Evolutionary conservation across 37 sponge, comb jelly and placozoan genomes (phyloP).

Genomic region (Amphimedon queenslandica): DNA sequence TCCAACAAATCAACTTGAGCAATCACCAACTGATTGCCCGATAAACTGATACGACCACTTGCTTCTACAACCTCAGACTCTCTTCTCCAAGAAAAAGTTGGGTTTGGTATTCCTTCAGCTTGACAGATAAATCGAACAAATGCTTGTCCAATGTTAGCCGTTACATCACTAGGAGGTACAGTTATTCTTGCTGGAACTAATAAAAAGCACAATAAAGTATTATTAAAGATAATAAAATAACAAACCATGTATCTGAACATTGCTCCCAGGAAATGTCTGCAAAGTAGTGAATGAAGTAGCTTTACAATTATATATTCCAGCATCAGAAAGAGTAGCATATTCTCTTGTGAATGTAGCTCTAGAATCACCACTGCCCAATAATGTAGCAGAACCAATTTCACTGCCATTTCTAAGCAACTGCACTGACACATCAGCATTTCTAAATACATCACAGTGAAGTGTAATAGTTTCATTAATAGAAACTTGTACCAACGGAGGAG

Average conservation of each 20-base stretch:
- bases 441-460: constrained; percentile 16
- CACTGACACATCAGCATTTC: constrained; percentile 10
- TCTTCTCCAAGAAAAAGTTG: constrained; percentile 31
- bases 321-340: constrained; percentile 34
- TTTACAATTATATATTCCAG: constrained; percentile 58
- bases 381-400: not conserved
- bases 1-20: constrained; percentile 17
- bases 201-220: too few relatives aligned
- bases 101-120: constrained; percentile 49
- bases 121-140: constrained; percentile 35
- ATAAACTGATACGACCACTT: not conserved
- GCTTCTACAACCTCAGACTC: not conserved
- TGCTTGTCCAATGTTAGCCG: not conserved
- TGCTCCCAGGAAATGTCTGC: constrained; percentile 9
- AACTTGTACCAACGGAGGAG: constrained; percentile 3
- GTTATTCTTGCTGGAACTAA: constrained; percentile 57
- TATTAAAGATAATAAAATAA: not conserved
- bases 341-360: not conserved
- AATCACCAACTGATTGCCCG: constrained; percentile 21
- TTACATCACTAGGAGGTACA: constrained; percentile 15
- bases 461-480: constrained; percentile 2
- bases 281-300: constrained; percentile 19
- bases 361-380: not conserved
- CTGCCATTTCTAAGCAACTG: constrained; percentile 35
- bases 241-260: constrained; percentile 44